A percentile compares a stretch with the other conserved stretches of the same genome.
phyloP scores from a whole-genome alignment of 2,113 vertebrate genomes.

The Benitochromis conjunctus region DNA sequence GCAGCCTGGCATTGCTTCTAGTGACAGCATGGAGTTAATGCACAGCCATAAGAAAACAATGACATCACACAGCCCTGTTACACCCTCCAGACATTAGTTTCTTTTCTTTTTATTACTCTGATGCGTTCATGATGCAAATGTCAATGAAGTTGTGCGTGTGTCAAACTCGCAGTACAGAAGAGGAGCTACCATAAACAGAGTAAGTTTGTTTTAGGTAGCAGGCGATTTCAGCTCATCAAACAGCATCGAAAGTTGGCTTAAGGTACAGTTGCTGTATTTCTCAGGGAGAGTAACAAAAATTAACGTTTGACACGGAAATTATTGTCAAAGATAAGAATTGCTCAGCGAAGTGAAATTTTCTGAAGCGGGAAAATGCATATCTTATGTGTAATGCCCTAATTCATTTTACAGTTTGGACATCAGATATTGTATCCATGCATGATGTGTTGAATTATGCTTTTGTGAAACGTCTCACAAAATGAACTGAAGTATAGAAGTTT shows the following conservation, averaged over 20 bases:
- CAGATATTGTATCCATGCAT: not conserved
- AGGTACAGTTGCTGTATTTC: not conserved
- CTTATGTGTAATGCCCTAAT: too few relatives aligned
- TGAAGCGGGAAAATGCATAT: not conserved
- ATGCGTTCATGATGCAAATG: not conserved
- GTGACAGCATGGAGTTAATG: not conserved
- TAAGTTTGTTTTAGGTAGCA: accelerated
- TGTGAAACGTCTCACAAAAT: not conserved
- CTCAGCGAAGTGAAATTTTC: not conserved
- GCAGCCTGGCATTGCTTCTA: not conserved
- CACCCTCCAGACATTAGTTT: not conserved
- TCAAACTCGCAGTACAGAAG: not conserved
- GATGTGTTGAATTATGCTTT: not conserved
- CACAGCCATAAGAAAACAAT: not conserved
- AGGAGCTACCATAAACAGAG: not conserved
- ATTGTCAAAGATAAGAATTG: not conserved
- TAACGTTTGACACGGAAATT: not conserved
- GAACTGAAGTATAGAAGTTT: not conserved
- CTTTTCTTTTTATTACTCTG: not conserved
- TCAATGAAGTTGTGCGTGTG: not conserved
- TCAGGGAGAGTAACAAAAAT: not conserved
- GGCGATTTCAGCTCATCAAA: not conserved
- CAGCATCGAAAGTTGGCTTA: not conserved
- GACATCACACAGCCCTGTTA: not conserved
- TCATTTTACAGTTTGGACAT: not conserved